phyloP scores from a whole-genome alignment of 2,888 invertebrate species.

The Meliscaeva auricollis region DNA sequence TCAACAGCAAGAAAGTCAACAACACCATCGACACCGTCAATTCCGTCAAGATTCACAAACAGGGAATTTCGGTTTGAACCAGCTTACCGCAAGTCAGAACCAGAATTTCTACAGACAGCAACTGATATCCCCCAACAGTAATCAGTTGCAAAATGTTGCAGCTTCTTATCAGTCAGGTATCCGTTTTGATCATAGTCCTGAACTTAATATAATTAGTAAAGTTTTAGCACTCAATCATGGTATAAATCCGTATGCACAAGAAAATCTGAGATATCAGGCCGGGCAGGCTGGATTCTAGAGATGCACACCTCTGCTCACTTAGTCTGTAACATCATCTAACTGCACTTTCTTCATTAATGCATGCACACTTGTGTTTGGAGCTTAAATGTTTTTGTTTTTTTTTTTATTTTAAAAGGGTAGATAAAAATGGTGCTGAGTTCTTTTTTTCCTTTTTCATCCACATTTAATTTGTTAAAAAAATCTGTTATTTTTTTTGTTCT shows the following conservation, averaged over 20 bases:
- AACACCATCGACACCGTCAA: conserved; percentile 82
- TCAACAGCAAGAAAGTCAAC: conserved; percentile 78
- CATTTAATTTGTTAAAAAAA: neutral
- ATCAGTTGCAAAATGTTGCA: conserved; percentile 83
- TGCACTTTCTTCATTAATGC: conserved; percentile 41
- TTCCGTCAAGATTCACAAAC: conserved; percentile 86
- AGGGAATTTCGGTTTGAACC: conserved; percentile 88
- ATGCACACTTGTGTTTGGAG: conserved; percentile 12
- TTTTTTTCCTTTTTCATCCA: neutral
- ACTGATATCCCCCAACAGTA: conserved; percentile 80
- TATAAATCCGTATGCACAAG: conserved; percentile 84
- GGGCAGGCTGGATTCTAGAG: conserved; percentile 79
- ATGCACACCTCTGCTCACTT: conserved; percentile 60
- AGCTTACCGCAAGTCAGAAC: conserved; percentile 81
- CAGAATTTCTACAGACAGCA: conserved; percentile 83
- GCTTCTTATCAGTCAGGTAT: conserved; percentile 86
- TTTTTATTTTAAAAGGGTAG: neutral
- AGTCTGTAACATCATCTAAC: conserved; percentile 52
- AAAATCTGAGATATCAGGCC: conserved; percentile 81
- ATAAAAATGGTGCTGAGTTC: neutral
- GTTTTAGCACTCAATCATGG: conserved; percentile 92
- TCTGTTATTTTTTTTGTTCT: too few species aligned
- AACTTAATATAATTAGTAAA: conserved; percentile 92
- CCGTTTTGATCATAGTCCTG: conserved; percentile 86
- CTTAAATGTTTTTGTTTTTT: neutral